phyloP scores from a whole-genome alignment of 1,140 invertebrate genomes.

The Idris sp. region DNA sequence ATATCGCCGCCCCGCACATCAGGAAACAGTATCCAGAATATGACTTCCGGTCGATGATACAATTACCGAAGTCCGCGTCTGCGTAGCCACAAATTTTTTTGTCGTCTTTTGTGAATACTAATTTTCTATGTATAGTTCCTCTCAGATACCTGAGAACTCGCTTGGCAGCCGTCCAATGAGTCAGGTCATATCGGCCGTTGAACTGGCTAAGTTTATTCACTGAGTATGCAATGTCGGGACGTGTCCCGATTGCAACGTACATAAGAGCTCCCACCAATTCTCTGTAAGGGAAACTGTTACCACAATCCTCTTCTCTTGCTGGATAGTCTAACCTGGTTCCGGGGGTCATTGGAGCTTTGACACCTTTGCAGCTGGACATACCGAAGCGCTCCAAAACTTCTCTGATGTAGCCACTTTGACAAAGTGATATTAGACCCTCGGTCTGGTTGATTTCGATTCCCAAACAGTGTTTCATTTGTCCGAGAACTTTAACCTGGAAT shows the following conservation, averaged over 20 bases:
- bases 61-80: conserved; percentile 65
- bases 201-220: conserved; percentile 67
- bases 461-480: too few species aligned
- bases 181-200: conserved; percentile 42
- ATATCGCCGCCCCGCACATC: conserved; percentile 22
- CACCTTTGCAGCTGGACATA: too few species aligned
- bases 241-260: conserved; percentile 66
- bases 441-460: too few species aligned
- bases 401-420: too few species aligned
- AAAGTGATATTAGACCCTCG: too few species aligned
- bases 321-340: neutral
- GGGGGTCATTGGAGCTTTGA: neutral
- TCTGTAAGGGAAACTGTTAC: conserved; percentile 52
- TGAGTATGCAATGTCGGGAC: conserved; percentile 69
- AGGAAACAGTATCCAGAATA: conserved; percentile 46
- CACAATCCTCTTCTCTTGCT: neutral
- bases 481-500: conserved; percentile 13
- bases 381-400: too few species aligned
- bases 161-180: conserved; percentile 69
- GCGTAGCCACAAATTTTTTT: conserved; percentile 15
- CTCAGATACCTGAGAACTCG: conserved; percentile 71
- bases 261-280: conserved; percentile 70
- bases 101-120: conserved; percentile 4
- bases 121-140: conserved; percentile 51
- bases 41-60: conserved; percentile 55